Evolutionary conservation across 2,113 vertebrate species (phyloP), one percentile per base, ranked within the genome.

Genomic region (Proteles cristata): DNA sequence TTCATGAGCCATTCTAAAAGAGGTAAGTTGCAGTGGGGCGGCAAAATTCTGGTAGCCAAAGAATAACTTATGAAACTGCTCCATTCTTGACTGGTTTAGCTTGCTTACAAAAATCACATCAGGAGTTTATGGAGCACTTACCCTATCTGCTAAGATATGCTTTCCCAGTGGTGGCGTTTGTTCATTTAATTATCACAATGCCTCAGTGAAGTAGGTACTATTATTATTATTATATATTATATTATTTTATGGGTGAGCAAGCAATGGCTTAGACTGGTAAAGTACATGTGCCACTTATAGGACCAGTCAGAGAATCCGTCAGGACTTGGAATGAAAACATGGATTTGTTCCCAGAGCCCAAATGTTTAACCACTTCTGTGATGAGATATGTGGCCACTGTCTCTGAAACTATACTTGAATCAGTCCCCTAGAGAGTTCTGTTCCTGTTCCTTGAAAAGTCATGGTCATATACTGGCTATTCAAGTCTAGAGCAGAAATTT

Each of bases 361-460:
- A 93, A 94, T 11, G 85, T 2, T 11, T 61, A 84, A n/a, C 11
- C 48, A 63, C 28, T 90, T 58, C 73, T 4, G 0, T 84, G 23
- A 17, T 74, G 55, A 28, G 19, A 66, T 83, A 74, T 43, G n/a
- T 85, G 33, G 53, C 74, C 69, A 71, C 12, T 68, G n/a, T 33
- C 87, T 95, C 79, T 71, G 79, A 94, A 96, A 63, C 43, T 33
- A 53, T 50, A 93, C 53, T 92, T 14, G 23, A 88, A 55, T 63
- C 43, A 81, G 8, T 58, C 14, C 66, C 92, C 48, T 6, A 55
- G 11, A 28, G 15, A 58, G 5, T 61, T 91, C 74, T 17, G 80
- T 65, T 43, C 55, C 33, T 90, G 4, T 10, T 86, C 48, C 35
- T 81, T 88, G n/a, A 50, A 73, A 95, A 98, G 14, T 8, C 5